Base-by-base conservation (phyloP, 2,888 invertebrate genomes). In the Cheilosia soror region DNA sequence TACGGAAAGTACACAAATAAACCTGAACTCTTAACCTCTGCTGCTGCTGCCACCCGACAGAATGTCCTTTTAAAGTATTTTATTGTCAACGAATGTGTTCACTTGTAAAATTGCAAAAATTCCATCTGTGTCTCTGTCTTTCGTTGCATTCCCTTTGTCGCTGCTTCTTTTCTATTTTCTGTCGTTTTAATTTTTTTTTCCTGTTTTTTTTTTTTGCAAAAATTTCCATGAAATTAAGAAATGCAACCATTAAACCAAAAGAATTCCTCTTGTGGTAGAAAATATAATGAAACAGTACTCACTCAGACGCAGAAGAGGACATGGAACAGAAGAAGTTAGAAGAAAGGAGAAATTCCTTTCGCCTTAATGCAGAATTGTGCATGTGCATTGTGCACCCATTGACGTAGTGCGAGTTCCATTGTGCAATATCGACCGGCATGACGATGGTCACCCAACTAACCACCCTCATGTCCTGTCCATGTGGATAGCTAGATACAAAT, bases 51-150 rank as follows among this genome's bases (percentile, higher is more conserved):
- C 66, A 66, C 79, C 66, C 58, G 31, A 40, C 33, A 27, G 53
- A 62, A 62, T 15, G 63, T 78, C 71, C 71, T 5, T 37, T 15
- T 60, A 42, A 44, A 60, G 40, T 27, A 60, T 44, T 57, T 42
- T 33, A 42, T 66, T 77, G 68, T 73, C 68, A 73, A 27, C 73
- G 55, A 73, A 79, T 84, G 79, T 84, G 73, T 69, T 79, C 73
- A 83, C 73, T 84, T 75, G 79, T 79, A 57, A 84, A 83, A 79
- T 78, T 83, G 62, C 55, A 63, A 73, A 83, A 62, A 79, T 75
- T 69, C 73, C 79, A 69, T 4, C 37, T 47, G 33, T 62, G 51
- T 27, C 27, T 53, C 37, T 57, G 44, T 62, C 55, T 63, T 63
- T 9, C 33, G 40, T 72, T 60, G 58, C 37, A 20, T 62, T 55